Percentiles rank a stretch among this genome's conserved stretches.
phyloP scores from a whole-genome alignment of 2,797 vertebrate species.

The Erpetoichthys calabaricus region DNA sequence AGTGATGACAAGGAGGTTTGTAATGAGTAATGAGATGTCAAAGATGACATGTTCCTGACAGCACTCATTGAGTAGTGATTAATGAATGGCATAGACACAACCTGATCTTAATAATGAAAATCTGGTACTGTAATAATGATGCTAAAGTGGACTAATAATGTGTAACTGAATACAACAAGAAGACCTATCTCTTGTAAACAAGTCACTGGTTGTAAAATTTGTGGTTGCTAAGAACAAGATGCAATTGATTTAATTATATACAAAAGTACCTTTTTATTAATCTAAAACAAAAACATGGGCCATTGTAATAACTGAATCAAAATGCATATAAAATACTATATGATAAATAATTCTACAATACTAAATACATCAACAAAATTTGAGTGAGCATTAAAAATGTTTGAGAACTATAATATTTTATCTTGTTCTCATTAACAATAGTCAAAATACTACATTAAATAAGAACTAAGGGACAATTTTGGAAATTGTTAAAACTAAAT shows the following conservation, averaged over 20 bases:
- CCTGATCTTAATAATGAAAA: conserved; percentile 56
- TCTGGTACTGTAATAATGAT: conserved; percentile 41
- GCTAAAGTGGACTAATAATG: conserved; percentile 40
- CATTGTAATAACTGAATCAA: background rate
- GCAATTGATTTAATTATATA: background rate
- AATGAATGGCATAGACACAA: conserved; percentile 59
- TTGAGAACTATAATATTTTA: too few relatives aligned
- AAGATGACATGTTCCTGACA: conserved; percentile 60
- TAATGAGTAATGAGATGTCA: conserved; percentile 58
- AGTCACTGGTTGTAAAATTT: conserved; percentile 29
- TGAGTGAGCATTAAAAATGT: too few relatives aligned
- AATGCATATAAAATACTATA: too few relatives aligned
- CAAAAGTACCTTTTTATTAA: background rate
- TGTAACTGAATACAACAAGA: conserved; percentile 31
- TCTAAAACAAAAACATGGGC: background rate
- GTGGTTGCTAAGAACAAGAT: conserved; percentile 23
- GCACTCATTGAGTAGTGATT: conserved; percentile 61
- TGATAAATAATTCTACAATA: too few relatives aligned
- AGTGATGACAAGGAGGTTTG: conserved; percentile 51
- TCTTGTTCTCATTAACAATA: too few relatives aligned
- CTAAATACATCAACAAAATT: too few relatives aligned
- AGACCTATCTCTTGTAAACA: conserved; percentile 14
- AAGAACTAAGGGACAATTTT: too few relatives aligned
- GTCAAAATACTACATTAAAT: too few relatives aligned
- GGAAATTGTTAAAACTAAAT: too few relatives aligned